These are phyloP conservation scores for Trachelipus rathkii DNA, from an alignment of 1,140 invertebrate genomes.

Conservation along the genomic window DNA sequence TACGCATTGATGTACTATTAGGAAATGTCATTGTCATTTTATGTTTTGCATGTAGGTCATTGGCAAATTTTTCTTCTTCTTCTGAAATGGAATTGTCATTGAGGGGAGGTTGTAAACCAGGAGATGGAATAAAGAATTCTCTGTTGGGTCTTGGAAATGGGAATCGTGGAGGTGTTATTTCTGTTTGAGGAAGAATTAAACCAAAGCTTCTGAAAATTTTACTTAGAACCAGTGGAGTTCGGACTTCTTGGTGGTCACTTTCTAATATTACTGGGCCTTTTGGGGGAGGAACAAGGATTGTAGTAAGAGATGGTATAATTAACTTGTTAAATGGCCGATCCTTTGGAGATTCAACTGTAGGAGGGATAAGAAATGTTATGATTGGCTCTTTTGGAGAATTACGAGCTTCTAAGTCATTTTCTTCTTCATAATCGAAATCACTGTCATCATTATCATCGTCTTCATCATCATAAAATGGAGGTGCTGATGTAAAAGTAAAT, in stretches of 20 bases:
- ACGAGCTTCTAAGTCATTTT: not conserved
- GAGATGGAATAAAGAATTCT: slow-evolving; percentile 41
- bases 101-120: slow-evolving; percentile 26
- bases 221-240: slow-evolving; percentile 13
- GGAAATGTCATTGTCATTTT: slow-evolving; percentile 40
- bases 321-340: not conserved
- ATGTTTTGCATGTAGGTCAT: slow-evolving; percentile 19
- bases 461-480: not conserved
- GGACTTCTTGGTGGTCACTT: slow-evolving; percentile 23
- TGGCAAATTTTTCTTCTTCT: not conserved
- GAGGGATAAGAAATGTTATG: not conserved
- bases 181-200: not conserved
- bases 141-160: slow-evolving; percentile 25
- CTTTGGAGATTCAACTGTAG: not conserved
- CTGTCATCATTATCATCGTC: not conserved
- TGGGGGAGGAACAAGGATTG: slow-evolving; percentile 8
- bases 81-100: slow-evolving; percentile 7
- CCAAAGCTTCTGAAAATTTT: not conserved
- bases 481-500: not conserved
- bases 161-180: slow-evolving; percentile 3
- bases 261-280: not conserved
- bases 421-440: not conserved
- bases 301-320: not conserved
- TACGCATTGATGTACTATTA: not conserved
- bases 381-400: not conserved